phyloP scores from a whole-genome alignment of 2,113 vertebrate genomes.

The Jaculus jaculus region DNA sequence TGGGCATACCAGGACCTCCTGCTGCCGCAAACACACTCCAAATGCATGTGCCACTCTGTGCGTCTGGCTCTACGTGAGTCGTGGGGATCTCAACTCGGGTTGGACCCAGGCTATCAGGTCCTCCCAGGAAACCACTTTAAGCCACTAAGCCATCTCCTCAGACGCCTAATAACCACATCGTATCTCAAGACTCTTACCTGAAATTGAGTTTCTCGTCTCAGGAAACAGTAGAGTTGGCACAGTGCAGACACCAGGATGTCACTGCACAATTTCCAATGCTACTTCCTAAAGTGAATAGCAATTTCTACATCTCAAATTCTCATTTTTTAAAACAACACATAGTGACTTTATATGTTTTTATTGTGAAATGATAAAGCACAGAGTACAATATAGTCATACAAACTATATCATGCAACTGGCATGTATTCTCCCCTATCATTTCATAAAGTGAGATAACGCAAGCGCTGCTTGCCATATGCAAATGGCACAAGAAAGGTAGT shows the following conservation, averaged over 20 bases:
- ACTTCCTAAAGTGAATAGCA: not conserved
- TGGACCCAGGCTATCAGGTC: too few relatives aligned
- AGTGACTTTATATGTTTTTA: not conserved
- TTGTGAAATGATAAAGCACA: not conserved
- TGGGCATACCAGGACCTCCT: too few relatives aligned
- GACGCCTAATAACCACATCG: not conserved
- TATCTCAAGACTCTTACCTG: fast-evolving
- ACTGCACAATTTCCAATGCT: not conserved
- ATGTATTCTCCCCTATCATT: not conserved
- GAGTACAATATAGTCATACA: not conserved
- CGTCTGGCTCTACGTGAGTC: too few relatives aligned
- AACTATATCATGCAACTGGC: not conserved
- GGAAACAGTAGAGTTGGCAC: not conserved
- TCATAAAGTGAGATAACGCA: not conserved
- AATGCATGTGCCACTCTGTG: too few relatives aligned
- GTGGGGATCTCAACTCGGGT: too few relatives aligned
- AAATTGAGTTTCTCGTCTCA: not conserved
- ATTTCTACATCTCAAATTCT: not conserved
- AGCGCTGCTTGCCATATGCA: not conserved
- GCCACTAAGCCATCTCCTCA: too few relatives aligned
- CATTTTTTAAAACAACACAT: not conserved
- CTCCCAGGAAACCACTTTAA: too few relatives aligned
- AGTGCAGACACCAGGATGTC: not conserved
- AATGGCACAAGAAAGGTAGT: not conserved
- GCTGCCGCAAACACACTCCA: too few relatives aligned